A percentile compares a stretch with the other conserved stretches of the same genome.
Evolutionary conservation across 2,888 invertebrate genomes (phyloP).

Genomic region (Nebria brevicollis): DNA sequence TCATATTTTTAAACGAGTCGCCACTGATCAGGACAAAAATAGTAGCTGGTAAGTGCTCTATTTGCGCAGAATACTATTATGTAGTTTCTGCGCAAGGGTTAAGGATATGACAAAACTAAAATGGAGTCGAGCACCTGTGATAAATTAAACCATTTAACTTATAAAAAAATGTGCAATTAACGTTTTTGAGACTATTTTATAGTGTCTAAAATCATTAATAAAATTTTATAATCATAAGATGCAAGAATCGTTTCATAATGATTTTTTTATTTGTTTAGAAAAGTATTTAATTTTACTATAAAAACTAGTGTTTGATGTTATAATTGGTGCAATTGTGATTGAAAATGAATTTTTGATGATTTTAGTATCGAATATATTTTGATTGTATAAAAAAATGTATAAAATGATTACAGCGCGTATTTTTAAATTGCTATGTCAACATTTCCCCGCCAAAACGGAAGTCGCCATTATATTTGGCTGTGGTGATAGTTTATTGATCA

Average conservation of each 20-base stretch:
- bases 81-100: neutral
- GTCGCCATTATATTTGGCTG: conserved; percentile 27
- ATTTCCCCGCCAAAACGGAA: conserved; percentile 44
- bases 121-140: neutral
- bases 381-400: neutral
- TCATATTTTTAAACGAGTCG: neutral
- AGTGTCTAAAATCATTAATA: too few relatives aligned
- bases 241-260: too few relatives aligned
- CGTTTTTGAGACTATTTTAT: too few relatives aligned
- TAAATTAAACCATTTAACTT: neutral
- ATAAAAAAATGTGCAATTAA: too few relatives aligned
- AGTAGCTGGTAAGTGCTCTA: neutral
- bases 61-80: neutral
- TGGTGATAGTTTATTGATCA: conserved; percentile 11
- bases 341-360: too few relatives aligned
- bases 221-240: too few relatives aligned
- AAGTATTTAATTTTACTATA: too few relatives aligned
- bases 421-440: conserved; percentile 22
- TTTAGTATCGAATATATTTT: too few relatives aligned
- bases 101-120: neutral
- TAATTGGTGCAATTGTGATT: too few relatives aligned
- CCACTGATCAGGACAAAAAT: neutral
- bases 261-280: too few relatives aligned
- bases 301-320: too few relatives aligned
- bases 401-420: conserved; percentile 5